Conservation (phyloP, 2,113 vertebrate genomes). For the Desmodus rotundus region DNA sequence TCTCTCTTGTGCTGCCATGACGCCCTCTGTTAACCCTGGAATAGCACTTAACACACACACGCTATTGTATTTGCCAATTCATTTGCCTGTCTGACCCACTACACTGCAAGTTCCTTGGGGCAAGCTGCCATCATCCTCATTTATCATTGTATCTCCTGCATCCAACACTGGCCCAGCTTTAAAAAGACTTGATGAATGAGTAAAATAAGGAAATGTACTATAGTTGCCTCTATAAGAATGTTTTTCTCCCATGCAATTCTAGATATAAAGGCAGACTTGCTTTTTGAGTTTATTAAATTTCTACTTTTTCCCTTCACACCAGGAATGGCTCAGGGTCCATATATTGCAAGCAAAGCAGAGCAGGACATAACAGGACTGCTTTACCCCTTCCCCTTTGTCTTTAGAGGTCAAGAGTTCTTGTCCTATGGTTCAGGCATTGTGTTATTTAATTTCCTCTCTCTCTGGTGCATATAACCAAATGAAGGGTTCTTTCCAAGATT, state of each 20-base stretch:
- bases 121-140: neutral
- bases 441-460: conserved; percentile 6
- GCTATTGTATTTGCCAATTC: neutral
- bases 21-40: neutral
- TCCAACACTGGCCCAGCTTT: neutral
- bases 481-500: neutral
- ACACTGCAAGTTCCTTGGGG: conserved; percentile 17
- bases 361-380: neutral
- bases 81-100: neutral
- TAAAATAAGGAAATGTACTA: neutral
- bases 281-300: neutral
- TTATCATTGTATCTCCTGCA: neutral
- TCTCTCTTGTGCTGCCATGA: neutral
- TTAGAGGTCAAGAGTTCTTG: conserved; percentile 17
- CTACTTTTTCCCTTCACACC: neutral
- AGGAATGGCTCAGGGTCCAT: neutral
- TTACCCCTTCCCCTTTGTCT: neutral
- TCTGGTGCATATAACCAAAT: neutral
- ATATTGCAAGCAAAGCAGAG: neutral
- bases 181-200: conserved; percentile 10
- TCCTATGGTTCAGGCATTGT: neutral
- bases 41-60: neutral
- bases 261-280: neutral
- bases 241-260: neutral
- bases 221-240: neutral